phyloP scores from a whole-genome alignment of 2,113 vertebrate genomes.

The Eulemur macaco region DNA sequence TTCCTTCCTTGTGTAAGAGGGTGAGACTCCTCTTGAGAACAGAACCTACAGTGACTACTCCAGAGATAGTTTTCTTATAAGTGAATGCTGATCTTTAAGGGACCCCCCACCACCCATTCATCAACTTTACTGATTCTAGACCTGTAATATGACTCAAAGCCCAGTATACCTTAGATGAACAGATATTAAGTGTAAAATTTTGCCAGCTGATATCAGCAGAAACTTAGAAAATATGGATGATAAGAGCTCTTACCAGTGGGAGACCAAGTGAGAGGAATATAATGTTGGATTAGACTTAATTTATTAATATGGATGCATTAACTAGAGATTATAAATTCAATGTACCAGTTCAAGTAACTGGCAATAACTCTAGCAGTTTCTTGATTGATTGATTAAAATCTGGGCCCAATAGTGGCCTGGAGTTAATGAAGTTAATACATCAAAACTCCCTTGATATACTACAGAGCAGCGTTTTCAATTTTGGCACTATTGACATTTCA shows the following conservation, averaged over 20 bases:
- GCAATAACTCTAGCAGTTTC: background rate
- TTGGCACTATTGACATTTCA: background rate
- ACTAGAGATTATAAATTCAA: background rate
- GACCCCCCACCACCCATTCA: background rate
- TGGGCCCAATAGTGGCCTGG: background rate
- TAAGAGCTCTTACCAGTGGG: background rate
- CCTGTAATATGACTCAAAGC: background rate
- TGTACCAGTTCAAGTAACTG: background rate
- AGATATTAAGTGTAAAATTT: background rate
- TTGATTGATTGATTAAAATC: background rate
- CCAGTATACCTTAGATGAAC: background rate
- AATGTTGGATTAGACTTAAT: background rate
- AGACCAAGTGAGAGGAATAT: background rate
- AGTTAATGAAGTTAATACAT: background rate
- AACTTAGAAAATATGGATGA: background rate
- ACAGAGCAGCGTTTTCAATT: background rate
- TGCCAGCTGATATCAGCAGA: background rate
- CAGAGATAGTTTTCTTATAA: background rate
- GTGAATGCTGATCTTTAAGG: background rate
- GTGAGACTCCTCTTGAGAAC: background rate
- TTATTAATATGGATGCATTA: background rate
- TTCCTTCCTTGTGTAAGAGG: background rate
- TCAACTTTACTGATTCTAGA: background rate
- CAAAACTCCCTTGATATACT: background rate
- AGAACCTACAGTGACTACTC: background rate